Evolutionary conservation across 2,797 vertebrate species (phyloP), one percentile per base, ranked within the genome.

Genomic region (Molossus molossus): DNA sequence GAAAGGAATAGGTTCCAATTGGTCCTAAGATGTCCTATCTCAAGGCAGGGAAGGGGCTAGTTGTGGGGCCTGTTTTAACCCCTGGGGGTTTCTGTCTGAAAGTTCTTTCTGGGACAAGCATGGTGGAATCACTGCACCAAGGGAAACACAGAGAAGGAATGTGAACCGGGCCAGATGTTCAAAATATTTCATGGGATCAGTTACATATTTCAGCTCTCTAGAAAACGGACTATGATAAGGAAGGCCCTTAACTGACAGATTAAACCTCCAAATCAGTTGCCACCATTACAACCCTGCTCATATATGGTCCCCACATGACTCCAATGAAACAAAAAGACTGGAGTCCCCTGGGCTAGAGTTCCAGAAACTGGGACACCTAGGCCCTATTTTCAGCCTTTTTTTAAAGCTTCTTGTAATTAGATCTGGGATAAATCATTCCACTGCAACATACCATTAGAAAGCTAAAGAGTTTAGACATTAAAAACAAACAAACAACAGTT

Each of bases 311-410:
- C 45, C 81, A 57, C 9, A 11, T 48, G 81, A 96, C n/a, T 83
- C 37, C 2, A 53, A 80, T 20, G 55, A 93, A 62, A 73, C 9
- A 72, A 95, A 81, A 93, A 25, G 25, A 77, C n/a, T 60, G 53
- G 14, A 17, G 48, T 62, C 25, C 27, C 25, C 33, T n/a, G 17
- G 17, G 58, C 72, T 64, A 91, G 84, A 67, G 45, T 87, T 91
- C n/a, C 29, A 86, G 91, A 92, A 94, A 73, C 65, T 23, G 73
- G 92, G 87, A 77, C 53, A 80, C 40, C 5, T 6, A 65, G 73
- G 9, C 55, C 73, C 91, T 84, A 94, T 75, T 88, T 93, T 83
- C 88, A 76, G 48, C 65, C 40, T 75, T 83, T 83, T 29, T 29
- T 83, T 65, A 37, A 60, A 57, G 69, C 73, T 92, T 29, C 13